Percentiles rank a stretch among this genome's conserved stretches.
phyloP scores from a whole-genome alignment of 2,888 invertebrate species.

The Troides helena region DNA sequence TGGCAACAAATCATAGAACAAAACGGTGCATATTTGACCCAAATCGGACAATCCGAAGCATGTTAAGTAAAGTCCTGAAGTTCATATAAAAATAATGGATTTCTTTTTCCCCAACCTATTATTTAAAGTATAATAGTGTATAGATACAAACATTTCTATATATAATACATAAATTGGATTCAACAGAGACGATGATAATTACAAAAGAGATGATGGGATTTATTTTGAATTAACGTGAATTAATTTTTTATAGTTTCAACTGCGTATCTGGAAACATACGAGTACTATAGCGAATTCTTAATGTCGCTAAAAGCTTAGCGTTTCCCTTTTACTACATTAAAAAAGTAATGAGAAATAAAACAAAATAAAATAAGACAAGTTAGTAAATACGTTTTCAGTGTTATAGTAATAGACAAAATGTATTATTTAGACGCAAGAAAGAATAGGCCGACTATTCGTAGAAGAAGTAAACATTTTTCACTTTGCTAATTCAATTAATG shows the following conservation, averaged over 20 bases:
- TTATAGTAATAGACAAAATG: neutral
- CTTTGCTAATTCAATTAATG: slow-evolving; percentile 27
- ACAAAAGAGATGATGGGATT: slow-evolving; percentile 15
- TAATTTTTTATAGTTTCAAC: slow-evolving; percentile 13
- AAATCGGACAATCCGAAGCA: no score
- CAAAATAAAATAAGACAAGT: neutral
- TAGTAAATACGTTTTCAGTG: no score
- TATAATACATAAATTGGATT: slow-evolving; percentile 4
- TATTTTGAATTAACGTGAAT: slow-evolving; percentile 18
- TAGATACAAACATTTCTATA: no score
- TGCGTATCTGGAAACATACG: neutral
- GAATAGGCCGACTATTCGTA: neutral
- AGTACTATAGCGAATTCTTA: slow-evolving; percentile 3
- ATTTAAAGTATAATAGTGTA: no score
- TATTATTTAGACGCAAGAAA: neutral
- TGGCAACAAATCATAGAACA: no score
- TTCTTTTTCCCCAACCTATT: no score
- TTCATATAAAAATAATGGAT: no score
- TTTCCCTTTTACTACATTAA: neutral
- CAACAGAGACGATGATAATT: slow-evolving; percentile 1
- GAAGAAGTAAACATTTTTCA: slow-evolving; percentile 13
- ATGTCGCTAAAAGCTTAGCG: neutral
- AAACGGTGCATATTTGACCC: no score
- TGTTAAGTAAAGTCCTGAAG: no score
- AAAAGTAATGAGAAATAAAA: neutral